Evolutionary conservation across 2,113 vertebrate species (phyloP), one percentile per base, ranked within the genome.

Genomic region (Daubentonia madagascariensis): DNA sequence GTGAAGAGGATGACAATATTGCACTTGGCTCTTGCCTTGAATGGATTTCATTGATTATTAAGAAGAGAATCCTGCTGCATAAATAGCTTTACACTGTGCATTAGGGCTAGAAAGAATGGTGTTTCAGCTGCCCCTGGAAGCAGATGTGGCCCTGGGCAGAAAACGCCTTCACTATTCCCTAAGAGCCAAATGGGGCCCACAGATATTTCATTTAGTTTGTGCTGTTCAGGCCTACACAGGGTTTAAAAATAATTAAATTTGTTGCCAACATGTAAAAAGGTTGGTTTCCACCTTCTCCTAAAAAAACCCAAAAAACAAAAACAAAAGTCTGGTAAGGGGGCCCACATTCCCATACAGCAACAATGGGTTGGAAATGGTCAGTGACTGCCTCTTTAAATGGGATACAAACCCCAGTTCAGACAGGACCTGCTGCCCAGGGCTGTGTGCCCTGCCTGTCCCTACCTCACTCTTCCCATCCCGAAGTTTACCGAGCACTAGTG

Each of bases 221-320:
- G 40, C 70, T 61, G 40, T 94, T 57, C 14, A 63, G 75, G 43
- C 72, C 94, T 68, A 80, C 45, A 32, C 78, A 94, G 43, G 28
- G 45, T 92, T 89, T 94, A 63, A 84, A 95, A 94, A 94, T 95
- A 85, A 81, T 90, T 89, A 45, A 85, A 81, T 75, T 88, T 67
- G 67, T 89, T 95, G 73, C 59, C 76, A 93, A 86, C 52, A 57
- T 75, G 54, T 78, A 28, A 76, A 79, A 83, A 75, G 83, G 18
- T 86, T 79, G 87, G 23, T 76, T 90, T 91, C 54, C 65, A 80
- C 32, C 35, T 68, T 96, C 28, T 91, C 68, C 63, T 70, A 40
- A 88, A 94, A 96, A 28, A 28, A 63, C 25, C 61, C 30, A 1
- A 7, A 67, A 59, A 8, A 25, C 23, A 32, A 70, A 73, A 73